Conservation (phyloP, 2,888 invertebrate genomes). For the Aphelenchoides bicaudatus region DNA sequence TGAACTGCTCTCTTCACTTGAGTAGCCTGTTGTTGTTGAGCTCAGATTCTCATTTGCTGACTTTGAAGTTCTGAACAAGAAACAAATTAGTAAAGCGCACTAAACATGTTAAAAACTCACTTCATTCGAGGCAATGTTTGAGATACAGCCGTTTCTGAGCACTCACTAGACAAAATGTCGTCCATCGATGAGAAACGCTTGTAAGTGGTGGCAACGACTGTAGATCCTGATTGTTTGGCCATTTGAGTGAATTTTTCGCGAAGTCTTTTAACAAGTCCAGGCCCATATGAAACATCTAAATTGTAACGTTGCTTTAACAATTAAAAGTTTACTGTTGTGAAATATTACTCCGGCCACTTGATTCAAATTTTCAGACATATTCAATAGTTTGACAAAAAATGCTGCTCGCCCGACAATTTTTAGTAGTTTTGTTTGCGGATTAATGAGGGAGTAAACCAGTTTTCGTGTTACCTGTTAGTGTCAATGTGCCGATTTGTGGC, state of each 20-base stretch:
- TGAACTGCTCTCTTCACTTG: conserved; percentile 1
- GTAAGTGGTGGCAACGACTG: conserved; percentile 15
- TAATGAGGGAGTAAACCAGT: no score
- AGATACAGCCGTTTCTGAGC: neutral
- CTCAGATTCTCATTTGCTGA: conserved; percentile 6
- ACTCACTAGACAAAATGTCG: conserved; percentile 18
- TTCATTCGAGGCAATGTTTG: conserved; percentile 6
- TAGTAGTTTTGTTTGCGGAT: conserved; percentile 8
- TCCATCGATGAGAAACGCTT: conserved; percentile 28
- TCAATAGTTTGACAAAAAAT: neutral
- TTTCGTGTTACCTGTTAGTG: no score
- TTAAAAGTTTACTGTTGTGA: neutral
- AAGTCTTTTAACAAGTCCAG: conserved; percentile 27
- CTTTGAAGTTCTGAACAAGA: conserved; percentile 8
- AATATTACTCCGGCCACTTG: conserved; percentile 14
- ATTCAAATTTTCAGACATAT: conserved; percentile 5
- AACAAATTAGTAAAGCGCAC: neutral
- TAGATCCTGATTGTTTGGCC: conserved; percentile 16
- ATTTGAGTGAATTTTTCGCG: conserved; percentile 27
- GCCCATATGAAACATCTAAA: conserved; percentile 31
- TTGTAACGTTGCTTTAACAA: neutral
- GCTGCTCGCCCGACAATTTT: neutral
- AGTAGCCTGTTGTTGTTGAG: conserved; percentile 11
- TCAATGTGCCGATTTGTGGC: no score
- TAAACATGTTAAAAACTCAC: neutral